Base-by-base conservation (phyloP, 2,888 invertebrate genomes). In the Amiota communis region DNA sequence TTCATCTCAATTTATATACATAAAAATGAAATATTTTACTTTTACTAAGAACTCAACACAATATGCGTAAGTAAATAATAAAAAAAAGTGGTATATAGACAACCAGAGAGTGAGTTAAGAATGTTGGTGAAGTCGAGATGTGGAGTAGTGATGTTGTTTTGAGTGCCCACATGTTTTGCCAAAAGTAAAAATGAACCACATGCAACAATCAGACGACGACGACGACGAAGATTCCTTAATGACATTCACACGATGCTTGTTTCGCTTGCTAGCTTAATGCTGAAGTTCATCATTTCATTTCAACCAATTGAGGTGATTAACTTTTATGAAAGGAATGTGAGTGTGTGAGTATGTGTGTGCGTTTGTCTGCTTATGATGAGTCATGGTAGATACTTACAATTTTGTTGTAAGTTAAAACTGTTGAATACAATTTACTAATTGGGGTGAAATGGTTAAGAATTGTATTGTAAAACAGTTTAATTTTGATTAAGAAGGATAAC, bases 261-360 rank as follows among this genome's bases (percentile, higher is more conserved):
- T n/a, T 72, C 56, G 48, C 77, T 73, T 77, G 78, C 82, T 23
- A 71, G 79, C 77, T 80, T 78, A 79, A 82, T 15, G 36, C 36
- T 36, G 8, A 36, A 36, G 36, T 36, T 36, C 36, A 36, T 36
- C 36, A 36, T 36, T 36, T 36, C 36, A 36, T 82, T 80, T 85
- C 81, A 86, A 76, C 84, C 87, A 87, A 88, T 88, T 88, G 86
- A 88, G 87, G 87, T 87, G 87, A 88, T 88, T 87, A 87, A 84
- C 85, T 83, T 88, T 87, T 88, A 88, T 88, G 87, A 85, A 87
- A 84, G 61, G 70, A 70, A 36, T 56, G 57, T 36, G 15, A 12
- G 57, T 36, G 23, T 17, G 56, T 57, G 13, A 51, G 1, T 49
- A 46, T 46, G 2, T 65, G 17, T n/a, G 6, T 13, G 17, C 6